Conservation (phyloP, 2,797 vertebrate genomes). For the Falco columbarius region DNA sequence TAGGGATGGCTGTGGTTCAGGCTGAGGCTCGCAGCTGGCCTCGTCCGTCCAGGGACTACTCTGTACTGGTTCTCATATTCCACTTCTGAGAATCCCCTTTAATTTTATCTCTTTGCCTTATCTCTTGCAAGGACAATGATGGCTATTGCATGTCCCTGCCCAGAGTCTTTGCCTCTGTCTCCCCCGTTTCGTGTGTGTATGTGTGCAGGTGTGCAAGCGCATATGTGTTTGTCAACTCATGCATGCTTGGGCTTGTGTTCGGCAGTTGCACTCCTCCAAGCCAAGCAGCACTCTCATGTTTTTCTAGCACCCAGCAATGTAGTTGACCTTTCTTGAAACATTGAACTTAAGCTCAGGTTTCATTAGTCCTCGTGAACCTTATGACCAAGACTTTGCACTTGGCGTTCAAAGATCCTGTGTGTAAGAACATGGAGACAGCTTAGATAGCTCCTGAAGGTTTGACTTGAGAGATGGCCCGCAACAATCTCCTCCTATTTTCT, state of each 20-base stretch:
- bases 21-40: not conserved
- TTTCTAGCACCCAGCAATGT: not conserved
- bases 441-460: not conserved
- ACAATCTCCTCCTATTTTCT: not conserved
- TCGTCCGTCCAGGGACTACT: not conserved
- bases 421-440: not conserved
- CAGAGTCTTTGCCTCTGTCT: not conserved
- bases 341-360: not conserved
- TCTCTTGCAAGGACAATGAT: not conserved
- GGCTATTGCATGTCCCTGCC: not conserved
- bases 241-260: not conserved
- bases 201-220: not conserved
- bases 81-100: constrained; percentile 6
- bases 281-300: not conserved
- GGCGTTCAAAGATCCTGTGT: not conserved
- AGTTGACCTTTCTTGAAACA: not conserved
- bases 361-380: not conserved
- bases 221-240: fast-evolving
- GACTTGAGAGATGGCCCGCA: not conserved
- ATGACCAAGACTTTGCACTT: not conserved
- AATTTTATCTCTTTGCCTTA: not conserved
- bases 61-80: not conserved
- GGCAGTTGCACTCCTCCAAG: not conserved
- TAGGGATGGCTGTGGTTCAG: not conserved
- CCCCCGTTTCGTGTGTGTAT: fast-evolving